These are phyloP conservation scores for Eurystomus gularis DNA, from an alignment of 2,113 vertebrate species.

Conservation along the genomic window DNA sequence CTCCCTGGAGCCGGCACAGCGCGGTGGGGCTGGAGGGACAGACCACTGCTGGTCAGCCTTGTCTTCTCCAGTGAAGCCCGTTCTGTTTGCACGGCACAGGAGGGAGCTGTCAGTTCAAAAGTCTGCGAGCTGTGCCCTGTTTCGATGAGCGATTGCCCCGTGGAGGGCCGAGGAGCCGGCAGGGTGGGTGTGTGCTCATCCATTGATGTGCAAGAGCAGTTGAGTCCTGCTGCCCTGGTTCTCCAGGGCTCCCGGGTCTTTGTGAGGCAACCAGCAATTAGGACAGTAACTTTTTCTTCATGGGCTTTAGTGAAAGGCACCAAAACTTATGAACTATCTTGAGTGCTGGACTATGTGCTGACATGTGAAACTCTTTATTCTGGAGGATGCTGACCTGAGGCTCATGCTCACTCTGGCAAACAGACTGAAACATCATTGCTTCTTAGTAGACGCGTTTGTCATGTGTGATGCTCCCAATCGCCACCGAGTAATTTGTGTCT, in stretches of 20 bases:
- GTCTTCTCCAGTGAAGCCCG: not conserved
- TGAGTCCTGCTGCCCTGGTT: not conserved
- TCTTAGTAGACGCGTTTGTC: not conserved
- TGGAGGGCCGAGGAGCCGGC: not conserved
- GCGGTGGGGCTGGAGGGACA: constrained; percentile 2
- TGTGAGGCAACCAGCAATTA: not conserved
- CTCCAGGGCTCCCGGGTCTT: not conserved
- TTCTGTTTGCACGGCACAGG: constrained; percentile 28
- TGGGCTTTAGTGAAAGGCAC: not conserved
- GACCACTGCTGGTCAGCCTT: not conserved
- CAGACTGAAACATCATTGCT: not conserved
- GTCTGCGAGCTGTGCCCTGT: not conserved
- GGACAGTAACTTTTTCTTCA: not conserved
- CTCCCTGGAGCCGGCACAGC: not conserved
- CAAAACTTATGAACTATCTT: not conserved
- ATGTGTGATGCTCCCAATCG: fast-evolving
- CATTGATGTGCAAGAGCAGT: not conserved
- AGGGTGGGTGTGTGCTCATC: not conserved
- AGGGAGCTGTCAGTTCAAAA: constrained; percentile 11
- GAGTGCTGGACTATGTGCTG: not conserved
- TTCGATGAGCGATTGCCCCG: not conserved
- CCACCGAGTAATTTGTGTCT: not conserved
- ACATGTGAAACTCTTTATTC: not conserved
- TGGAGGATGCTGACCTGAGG: not conserved
- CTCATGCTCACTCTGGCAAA: not conserved